Evolutionary conservation across 2,888 invertebrate genomes (phyloP).

Genomic region (Dysmachus trigonus): DNA sequence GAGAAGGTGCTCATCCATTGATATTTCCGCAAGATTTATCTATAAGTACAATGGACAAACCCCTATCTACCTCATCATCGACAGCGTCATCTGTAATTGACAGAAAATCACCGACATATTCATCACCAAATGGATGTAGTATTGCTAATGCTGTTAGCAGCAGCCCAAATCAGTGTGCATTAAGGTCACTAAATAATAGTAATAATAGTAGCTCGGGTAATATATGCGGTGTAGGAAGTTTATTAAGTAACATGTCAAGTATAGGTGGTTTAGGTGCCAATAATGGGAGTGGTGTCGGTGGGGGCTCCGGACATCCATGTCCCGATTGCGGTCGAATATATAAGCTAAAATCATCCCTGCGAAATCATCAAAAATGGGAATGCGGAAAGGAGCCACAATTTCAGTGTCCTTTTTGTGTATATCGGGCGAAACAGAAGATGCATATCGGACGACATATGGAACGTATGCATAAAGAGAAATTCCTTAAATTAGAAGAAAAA

Average conservation of each 20-base stretch:
- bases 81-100: constrained; percentile 54
- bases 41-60: constrained; percentile 58
- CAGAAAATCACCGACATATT: constrained; percentile 51
- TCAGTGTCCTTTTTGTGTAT: constrained; percentile 84
- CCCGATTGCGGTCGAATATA: constrained; percentile 85
- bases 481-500: constrained; percentile 64
- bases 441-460: constrained; percentile 85
- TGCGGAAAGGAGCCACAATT: constrained; percentile 87
- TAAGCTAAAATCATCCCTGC: constrained; percentile 84
- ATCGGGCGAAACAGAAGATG: constrained; percentile 85
- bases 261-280: constrained; percentile 49
- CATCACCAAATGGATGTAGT: constrained; percentile 48
- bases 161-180: background rate
- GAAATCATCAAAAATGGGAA: constrained; percentile 87
- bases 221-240: constrained; percentile 41
- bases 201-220: constrained; percentile 37
- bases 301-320: constrained; percentile 70
- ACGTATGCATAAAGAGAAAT: constrained; percentile 78
- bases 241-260: constrained; percentile 46
- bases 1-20: constrained; percentile 66
- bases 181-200: constrained; percentile 22
- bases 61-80: constrained; percentile 51
- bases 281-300: constrained; percentile 56
- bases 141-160: constrained; percentile 37
- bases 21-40: constrained; percentile 64